Conservation (phyloP, 2,113 vertebrate species). For the Cyphomyrus plagiostoma region DNA sequence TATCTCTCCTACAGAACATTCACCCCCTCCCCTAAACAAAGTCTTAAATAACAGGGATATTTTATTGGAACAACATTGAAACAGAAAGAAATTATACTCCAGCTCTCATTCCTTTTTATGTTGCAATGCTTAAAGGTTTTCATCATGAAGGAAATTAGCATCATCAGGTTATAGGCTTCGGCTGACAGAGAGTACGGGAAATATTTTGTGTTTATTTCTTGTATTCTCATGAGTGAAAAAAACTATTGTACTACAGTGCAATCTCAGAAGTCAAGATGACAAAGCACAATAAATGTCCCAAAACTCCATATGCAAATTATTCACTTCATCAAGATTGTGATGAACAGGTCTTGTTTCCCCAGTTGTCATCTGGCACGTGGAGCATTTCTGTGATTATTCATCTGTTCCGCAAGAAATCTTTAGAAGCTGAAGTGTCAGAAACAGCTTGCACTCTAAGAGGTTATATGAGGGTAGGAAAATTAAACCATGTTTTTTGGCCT, state of each 20-base stretch:
- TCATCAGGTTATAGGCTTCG: not conserved
- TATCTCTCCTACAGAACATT: not conserved
- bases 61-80: not conserved
- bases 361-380: not conserved
- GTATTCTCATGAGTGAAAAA: not conserved
- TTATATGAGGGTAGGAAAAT: not conserved
- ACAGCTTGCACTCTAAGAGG: not conserved
- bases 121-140: not conserved
- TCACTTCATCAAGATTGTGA: not conserved
- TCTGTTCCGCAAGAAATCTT: not conserved
- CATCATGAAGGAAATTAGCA: not conserved
- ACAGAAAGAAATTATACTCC: not conserved
- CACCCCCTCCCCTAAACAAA: not conserved
- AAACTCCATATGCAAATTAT: not conserved
- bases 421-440: not conserved
- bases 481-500: not conserved
- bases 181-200: not conserved
- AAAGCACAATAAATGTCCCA: not conserved
- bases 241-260: not conserved
- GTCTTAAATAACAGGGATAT: not conserved
- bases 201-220: not conserved
- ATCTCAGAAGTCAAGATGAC: not conserved
- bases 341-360: not conserved
- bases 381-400: constrained; percentile 1
- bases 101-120: not conserved